phyloP scores from a whole-genome alignment of 2,113 vertebrate species.

The Antechinus stuartii region DNA sequence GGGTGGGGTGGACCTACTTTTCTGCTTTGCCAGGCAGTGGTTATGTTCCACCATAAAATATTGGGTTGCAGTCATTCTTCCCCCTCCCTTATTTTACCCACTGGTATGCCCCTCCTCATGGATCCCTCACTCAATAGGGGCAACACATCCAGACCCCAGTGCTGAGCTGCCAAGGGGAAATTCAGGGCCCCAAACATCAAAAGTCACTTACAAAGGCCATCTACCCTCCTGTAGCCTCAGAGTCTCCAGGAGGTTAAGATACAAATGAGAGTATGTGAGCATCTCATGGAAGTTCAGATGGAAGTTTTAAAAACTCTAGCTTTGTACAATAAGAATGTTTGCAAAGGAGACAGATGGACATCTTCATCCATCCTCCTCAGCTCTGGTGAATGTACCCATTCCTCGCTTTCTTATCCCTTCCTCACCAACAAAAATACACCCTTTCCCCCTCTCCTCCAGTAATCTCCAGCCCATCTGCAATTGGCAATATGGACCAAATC shows the following conservation, averaged over 20 bases:
- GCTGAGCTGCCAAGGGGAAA: background rate
- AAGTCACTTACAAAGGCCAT: background rate
- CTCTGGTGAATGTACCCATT: background rate
- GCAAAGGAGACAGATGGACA: background rate
- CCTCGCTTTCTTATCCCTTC: background rate
- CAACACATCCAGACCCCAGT: background rate
- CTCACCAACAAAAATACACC: slow-evolving; percentile 20
- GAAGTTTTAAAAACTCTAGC: background rate
- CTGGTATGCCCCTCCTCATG: background rate
- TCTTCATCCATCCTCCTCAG: background rate
- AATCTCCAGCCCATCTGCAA: slow-evolving; percentile 65
- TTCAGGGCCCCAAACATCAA: slow-evolving; percentile 16
- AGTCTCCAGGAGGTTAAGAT: slow-evolving; percentile 2
- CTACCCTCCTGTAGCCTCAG: background rate
- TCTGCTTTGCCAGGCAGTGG: background rate
- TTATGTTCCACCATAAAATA: background rate
- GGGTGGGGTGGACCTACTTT: background rate
- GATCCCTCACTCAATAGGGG: background rate
- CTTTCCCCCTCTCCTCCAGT: slow-evolving; percentile 50
- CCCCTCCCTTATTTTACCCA: background rate
- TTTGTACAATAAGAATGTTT: slow-evolving; percentile 20
- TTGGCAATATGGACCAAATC: background rate
- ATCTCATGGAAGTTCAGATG: background rate
- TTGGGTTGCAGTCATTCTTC: background rate
- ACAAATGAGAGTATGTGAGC: background rate